Evolutionary conservation across 2,797 vertebrate species (phyloP), one percentile per base, ranked within the genome.

Genomic region (Phoeniculus purpureus): DNA sequence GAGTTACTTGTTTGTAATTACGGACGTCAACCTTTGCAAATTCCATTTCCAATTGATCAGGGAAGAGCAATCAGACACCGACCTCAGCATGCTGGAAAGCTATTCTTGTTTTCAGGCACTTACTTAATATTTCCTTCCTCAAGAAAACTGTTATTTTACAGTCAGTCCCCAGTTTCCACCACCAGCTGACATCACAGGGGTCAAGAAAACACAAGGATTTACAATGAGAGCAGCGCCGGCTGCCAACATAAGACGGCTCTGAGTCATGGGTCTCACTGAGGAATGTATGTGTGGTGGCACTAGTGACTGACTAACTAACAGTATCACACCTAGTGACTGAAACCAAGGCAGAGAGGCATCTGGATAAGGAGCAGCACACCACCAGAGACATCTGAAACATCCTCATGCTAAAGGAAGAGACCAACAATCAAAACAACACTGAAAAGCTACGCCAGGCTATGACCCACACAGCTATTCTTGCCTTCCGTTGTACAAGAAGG

Each of bases 291-390:
- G 43, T 25, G 58, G 88, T 81, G 84, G 82, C 82, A 94, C 85
- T 62, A 67, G 87, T 85, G 89, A 93, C 92, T 85, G 89, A 93
- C 92, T 94, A 90, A 96, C 80, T 65, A 85, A 90, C 94, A 93
- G 16, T 43, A 80, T 95, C 93, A 81, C 87, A 93, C 94, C 90
- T 21, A 96, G 80, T 88, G 94, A 94, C 76, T 74, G 95, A 96
- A 90, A 94, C 47, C 67, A 64, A 94, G 96, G 95, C 96, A 97
- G 80, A 90, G 92, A 94, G 94, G 91, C 95, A 96, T 96, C 93
- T 93, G 94, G 73, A 86, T 45, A 18, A 85, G 92, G 88, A 96
- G 96, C 55, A 95, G 32, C 10, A 14, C 58, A 96, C 81, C 90
- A 92, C 7, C 84, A 94, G 90, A 87, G 77, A 96, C 92, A 93